Evolutionary conservation across 35 echinoderm and acorn worm species (phyloP).

Genomic region (Anneissia japonica): DNA sequence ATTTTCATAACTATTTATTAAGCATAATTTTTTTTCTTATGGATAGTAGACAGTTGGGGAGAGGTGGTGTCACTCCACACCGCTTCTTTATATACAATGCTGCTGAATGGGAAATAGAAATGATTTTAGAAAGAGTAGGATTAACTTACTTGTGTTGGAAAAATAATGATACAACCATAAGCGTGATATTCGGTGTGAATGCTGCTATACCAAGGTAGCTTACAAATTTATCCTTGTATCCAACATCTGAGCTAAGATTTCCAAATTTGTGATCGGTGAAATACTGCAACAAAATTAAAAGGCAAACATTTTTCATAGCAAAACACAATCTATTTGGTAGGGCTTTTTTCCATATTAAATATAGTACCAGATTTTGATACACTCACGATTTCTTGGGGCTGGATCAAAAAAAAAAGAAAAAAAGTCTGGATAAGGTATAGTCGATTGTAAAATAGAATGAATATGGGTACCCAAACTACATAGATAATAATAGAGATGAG

Average conservation of each 20-base stretch:
- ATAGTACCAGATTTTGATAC: neutral
- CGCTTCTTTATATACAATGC: too few relatives aligned
- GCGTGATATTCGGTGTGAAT: slow-evolving; percentile 76
- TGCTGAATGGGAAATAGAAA: too few relatives aligned
- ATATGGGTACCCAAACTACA: neutral
- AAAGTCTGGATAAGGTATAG: neutral
- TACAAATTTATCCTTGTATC: slow-evolving; percentile 97
- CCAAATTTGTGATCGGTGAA: slow-evolving; percentile 97
- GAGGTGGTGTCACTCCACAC: too few relatives aligned
- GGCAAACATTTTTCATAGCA: neutral
- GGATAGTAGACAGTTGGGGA: too few relatives aligned
- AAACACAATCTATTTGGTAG: neutral
- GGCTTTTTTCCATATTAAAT: neutral
- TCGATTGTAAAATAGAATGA: neutral
- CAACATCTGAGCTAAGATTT: slow-evolving; percentile 70
- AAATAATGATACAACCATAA: slow-evolving; percentile 67
- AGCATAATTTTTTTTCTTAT: too few relatives aligned
- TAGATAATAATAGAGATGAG: too few relatives aligned
- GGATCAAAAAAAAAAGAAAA: neutral
- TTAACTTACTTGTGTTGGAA: slow-evolving; percentile 92
- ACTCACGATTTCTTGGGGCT: neutral
- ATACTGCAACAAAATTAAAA: slow-evolving; percentile 56
- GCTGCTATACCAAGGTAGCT: slow-evolving; percentile 76
- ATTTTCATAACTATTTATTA: too few relatives aligned
- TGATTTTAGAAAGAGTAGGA: too few relatives aligned